Conservation (phyloP, 1,140 invertebrate genomes). For the Plectrocnemia conspersa region DNA sequence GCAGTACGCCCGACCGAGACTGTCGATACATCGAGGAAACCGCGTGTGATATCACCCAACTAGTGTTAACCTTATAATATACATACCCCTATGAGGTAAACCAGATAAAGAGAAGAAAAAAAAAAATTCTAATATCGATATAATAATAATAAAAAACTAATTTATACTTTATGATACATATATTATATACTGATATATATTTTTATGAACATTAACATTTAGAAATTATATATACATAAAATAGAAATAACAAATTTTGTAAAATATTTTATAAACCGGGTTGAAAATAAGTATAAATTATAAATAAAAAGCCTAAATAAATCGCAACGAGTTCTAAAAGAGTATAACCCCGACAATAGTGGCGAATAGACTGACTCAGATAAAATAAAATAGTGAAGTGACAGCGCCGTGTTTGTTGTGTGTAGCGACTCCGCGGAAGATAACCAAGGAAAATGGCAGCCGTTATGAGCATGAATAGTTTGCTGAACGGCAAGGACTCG, state of each 20-base stretch:
- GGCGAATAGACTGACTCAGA: conserved; percentile 1
- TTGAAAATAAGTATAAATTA: conserved; percentile 2
- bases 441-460: conserved; percentile 65
- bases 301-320: conserved; percentile 14
- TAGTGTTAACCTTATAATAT: conserved; percentile 20
- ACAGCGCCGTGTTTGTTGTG: neutral
- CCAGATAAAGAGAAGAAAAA: conserved; percentile 24
- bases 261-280: conserved; percentile 12
- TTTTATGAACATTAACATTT: conserved; percentile 34
- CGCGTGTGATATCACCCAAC: conserved; percentile 48
- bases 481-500: conserved; percentile 97
- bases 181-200: conserved; percentile 33
- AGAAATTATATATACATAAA: conserved; percentile 18
- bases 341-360: neutral
- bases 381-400: conserved; percentile 6
- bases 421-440: neutral
- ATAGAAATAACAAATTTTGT: conserved; percentile 25
- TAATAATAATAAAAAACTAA: conserved; percentile 28
- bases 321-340: conserved; percentile 19
- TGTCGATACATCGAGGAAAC: conserved; percentile 46
- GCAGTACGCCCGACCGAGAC: conserved; percentile 25
- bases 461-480: conserved; percentile 96
- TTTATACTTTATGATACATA: conserved; percentile 24
- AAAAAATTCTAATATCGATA: conserved; percentile 35
- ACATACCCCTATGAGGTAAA: conserved; percentile 8